Evolutionary conservation across 2,888 invertebrate genomes (phyloP).

Genomic region (Mesoligia furuncula): DNA sequence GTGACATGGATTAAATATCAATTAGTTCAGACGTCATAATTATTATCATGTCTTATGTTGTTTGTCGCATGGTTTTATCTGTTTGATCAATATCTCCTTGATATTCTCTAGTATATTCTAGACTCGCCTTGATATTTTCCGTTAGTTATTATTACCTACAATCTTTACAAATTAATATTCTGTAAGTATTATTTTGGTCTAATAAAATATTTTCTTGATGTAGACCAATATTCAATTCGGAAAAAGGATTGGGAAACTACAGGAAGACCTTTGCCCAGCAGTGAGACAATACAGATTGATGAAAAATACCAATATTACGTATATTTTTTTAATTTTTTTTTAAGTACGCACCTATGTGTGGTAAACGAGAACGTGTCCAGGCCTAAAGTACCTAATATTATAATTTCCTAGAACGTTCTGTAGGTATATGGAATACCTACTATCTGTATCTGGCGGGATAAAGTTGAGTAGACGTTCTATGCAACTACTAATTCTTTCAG

Average conservation of each 20-base stretch:
- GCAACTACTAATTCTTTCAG: background rate
- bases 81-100: background rate
- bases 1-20: conserved; percentile 28
- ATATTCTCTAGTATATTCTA: too few relatives aligned
- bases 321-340: too few relatives aligned
- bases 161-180: background rate
- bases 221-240: background rate
- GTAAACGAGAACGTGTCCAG: background rate
- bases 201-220: too few relatives aligned
- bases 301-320: background rate
- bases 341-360: too few relatives aligned
- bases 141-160: background rate
- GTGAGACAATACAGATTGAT: background rate
- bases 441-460: background rate
- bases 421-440: too few relatives aligned
- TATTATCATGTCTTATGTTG: background rate
- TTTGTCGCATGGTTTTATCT: conserved; percentile 21
- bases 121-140: background rate
- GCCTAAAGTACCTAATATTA: background rate
- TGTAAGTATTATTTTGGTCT: background rate
- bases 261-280: too few relatives aligned
- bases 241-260: background rate
- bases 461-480: background rate
- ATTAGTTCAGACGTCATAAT: conserved; percentile 31
- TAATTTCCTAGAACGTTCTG: background rate